Evolutionary conservation across 2,113 vertebrate species (phyloP), one percentile per base, ranked within the genome.

Genomic region (Tachycineta bicolor): DNA sequence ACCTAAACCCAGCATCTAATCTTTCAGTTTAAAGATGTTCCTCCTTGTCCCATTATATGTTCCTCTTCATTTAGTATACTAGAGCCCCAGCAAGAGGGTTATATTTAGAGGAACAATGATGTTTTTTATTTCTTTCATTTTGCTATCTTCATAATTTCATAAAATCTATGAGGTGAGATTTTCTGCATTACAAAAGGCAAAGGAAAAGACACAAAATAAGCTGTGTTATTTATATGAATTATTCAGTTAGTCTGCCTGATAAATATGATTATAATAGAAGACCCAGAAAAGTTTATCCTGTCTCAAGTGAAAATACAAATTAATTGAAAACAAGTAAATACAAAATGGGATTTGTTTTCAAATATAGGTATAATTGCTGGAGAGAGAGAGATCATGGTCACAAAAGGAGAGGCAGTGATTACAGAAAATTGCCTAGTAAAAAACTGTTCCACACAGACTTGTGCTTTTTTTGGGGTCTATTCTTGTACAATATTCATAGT

Each of bases 21-120:
- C 7, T 41, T 53, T 31, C 39, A 29, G 7, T 89, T 52, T 68
- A 17, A 46, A 67, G 16, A 9, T n/a, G n/a, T 41, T 67, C 5
- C 5, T 11, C 9, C 24, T 53, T 60, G 16, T 47, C 12, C 6
- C 13, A 3, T 4, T 29, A 10, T 25, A 53, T 19, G 7, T 41
- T 21, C 17, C 16, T 83, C 29, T 53, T 18, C 7, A 14, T 0
- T 62, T 29, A 34, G 7, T n/a, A 3, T 39, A 22, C n/a, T 24
- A 46, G 26, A 17, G 24, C 2, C 5, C 5, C 28, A 90, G 12
- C 6, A 67, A 65, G 12, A 76, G 6, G 1, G 3, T 26, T 56
- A 43, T 15, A 26, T 34, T 84, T 34, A 91, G 4, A 7, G 12
- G 12, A 89, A 37, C 3, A 18, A 14, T 29, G 12, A 18, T 11